Conservation (phyloP, 2,113 vertebrate genomes). For the Seriola quinqueradiata region DNA sequence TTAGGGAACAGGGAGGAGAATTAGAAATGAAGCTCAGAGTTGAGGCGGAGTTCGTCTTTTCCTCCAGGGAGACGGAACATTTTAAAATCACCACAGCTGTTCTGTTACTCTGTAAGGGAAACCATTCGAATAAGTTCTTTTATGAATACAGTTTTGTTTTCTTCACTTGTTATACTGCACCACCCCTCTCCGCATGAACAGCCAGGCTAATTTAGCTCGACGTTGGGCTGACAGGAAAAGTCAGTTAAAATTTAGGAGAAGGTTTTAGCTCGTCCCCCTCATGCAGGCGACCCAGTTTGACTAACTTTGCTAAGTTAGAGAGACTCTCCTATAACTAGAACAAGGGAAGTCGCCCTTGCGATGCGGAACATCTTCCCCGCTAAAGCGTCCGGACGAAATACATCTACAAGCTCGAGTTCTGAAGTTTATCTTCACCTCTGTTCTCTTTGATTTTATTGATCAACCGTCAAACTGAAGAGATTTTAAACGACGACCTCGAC, state of each 20-base stretch:
- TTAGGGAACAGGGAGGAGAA: no score
- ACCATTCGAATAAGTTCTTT: not conserved
- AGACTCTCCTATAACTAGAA: not conserved
- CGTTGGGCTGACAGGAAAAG: not conserved
- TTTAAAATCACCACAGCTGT: not conserved
- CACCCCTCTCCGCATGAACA: not conserved
- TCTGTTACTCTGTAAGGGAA: not conserved
- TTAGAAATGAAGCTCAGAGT: not conserved
- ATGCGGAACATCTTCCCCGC: not conserved
- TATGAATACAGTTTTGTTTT: not conserved
- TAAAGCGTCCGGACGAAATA: not conserved
- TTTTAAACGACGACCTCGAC: not conserved
- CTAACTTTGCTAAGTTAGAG: not conserved
- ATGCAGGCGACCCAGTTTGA: conserved; percentile 1
- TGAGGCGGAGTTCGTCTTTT: not conserved
- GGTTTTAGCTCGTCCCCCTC: not conserved
- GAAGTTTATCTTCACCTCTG: not conserved
- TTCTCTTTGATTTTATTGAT: not conserved
- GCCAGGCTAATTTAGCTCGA: not conserved
- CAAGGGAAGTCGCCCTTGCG: not conserved
- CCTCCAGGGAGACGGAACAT: not conserved
- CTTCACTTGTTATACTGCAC: not conserved
- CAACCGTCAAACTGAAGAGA: not conserved
- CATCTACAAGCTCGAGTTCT: not conserved
- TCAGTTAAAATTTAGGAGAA: not conserved